Percentiles rank a stretch among this genome's conserved stretches.
phyloP scores from a whole-genome alignment of 2,888 invertebrate genomes.

The Cistogaster globosa region DNA sequence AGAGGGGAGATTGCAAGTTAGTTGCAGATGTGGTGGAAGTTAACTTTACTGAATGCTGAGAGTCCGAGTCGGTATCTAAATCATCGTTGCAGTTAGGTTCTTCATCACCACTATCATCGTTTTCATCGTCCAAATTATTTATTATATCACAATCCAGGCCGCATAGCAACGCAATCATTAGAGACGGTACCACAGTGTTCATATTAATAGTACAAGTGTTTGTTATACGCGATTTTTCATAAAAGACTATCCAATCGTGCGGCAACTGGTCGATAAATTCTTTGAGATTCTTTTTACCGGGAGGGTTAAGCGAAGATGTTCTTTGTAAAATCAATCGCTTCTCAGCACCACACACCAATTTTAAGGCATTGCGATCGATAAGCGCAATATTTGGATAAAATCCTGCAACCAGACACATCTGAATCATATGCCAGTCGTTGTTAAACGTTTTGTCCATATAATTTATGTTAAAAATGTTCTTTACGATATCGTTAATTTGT shows the following conservation, averaged over 20 bases:
- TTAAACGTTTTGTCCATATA: slow-evolving; percentile 85
- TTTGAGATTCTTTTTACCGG: slow-evolving; percentile 74
- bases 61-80: slow-evolving; percentile 40
- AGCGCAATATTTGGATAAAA: slow-evolving; percentile 94
- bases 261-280: slow-evolving; percentile 84
- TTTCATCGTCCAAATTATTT: slow-evolving; percentile 60
- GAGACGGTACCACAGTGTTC: slow-evolving; percentile 91
- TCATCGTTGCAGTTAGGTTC: slow-evolving; percentile 39
- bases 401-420: slow-evolving; percentile 94
- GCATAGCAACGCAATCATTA: slow-evolving; percentile 90
- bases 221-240: slow-evolving; percentile 90
- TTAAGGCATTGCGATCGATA: slow-evolving; percentile 86
- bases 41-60: slow-evolving; percentile 40
- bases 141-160: slow-evolving; percentile 74
- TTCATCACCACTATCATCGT: slow-evolving; percentile 72
- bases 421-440: slow-evolving; percentile 91
- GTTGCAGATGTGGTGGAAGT: slow-evolving; percentile 20
- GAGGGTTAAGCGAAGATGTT: slow-evolving; percentile 84
- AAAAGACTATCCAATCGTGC: slow-evolving; percentile 93
- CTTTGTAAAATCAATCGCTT: slow-evolving; percentile 85
- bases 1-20: slow-evolving; percentile 13
- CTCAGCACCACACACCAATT: slow-evolving; percentile 87
- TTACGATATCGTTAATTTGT: slow-evolving; percentile 91
- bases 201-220: slow-evolving; percentile 89
- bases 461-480: slow-evolving; percentile 85